These are phyloP conservation scores for Theretra japonica DNA, from an alignment of 2,888 invertebrate genomes.

Conservation along the genomic window DNA sequence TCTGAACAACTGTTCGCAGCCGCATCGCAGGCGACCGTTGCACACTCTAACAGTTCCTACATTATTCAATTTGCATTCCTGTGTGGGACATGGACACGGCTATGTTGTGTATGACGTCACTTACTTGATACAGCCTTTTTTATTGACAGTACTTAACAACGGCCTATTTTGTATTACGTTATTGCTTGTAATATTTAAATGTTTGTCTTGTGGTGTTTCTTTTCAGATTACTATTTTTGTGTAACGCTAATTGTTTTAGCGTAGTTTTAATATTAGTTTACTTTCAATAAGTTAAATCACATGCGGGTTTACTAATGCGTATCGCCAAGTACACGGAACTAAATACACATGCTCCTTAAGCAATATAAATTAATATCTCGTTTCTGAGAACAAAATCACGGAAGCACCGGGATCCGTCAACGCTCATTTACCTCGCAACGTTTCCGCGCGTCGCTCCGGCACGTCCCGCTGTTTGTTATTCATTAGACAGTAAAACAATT, in stretches of 20 bases:
- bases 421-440: slow-evolving; percentile 36
- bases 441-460: slow-evolving; percentile 5
- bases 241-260: too few species aligned
- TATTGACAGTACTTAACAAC: not conserved
- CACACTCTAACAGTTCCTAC: slow-evolving; percentile 61
- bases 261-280: too few species aligned
- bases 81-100: slow-evolving; percentile 30
- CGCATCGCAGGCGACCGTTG: slow-evolving; percentile 67
- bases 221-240: too few species aligned
- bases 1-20: slow-evolving; percentile 66
- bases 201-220: too few species aligned
- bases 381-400: slow-evolving; percentile 11
- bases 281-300: too few species aligned
- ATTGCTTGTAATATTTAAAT: not conserved
- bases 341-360: too few species aligned
- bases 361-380: not conserved
- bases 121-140: not conserved
- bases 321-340: too few species aligned
- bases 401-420: not conserved
- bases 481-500: slow-evolving; percentile 67
- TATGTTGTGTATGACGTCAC: not conserved
- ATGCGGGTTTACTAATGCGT: too few species aligned
- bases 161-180: not conserved
- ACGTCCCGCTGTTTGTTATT: slow-evolving; percentile 54
- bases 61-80: slow-evolving; percentile 60